Evolutionary conservation across 30 jellyfish, hydroid and myxozoan genomes (phyloP).

Genomic region (Rhopilema esculentum): DNA sequence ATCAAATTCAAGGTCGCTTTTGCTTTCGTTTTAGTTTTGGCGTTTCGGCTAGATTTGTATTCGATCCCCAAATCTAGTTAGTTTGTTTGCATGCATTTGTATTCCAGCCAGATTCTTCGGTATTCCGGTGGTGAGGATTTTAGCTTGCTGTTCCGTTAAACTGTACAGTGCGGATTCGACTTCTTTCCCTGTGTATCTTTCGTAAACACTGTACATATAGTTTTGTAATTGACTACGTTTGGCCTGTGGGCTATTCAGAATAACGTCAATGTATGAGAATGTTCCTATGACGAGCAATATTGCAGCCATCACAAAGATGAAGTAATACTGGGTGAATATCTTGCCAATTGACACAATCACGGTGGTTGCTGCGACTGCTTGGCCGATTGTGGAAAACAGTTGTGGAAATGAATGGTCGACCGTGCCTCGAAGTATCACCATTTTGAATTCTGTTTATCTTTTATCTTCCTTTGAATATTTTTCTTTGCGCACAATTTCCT

Average conservation of each 20-base stretch:
- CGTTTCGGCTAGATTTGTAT: constrained; percentile 25
- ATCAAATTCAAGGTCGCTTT: not conserved
- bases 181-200: constrained; percentile 4
- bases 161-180: constrained; percentile 53
- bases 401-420: constrained; percentile 48
- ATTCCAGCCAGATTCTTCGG: constrained; percentile 19
- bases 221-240: constrained; percentile 41
- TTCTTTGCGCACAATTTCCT: too few species aligned
- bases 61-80: constrained; percentile 12
- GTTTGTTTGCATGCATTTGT: too few species aligned
- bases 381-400: constrained; percentile 39
- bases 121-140: constrained; percentile 25
- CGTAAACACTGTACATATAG: constrained; percentile 38
- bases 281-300: constrained; percentile 12
- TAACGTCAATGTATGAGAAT: constrained; percentile 41
- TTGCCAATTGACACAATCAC: constrained; percentile 65
- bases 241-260: constrained; percentile 24
- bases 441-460: not conserved
- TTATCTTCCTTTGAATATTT: too few species aligned
- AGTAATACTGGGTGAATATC: constrained; percentile 34
- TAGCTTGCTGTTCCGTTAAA: constrained; percentile 38
- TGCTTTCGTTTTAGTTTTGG: constrained; percentile 26
- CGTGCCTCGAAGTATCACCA: not conserved
- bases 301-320: constrained; percentile 18
- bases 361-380: constrained; percentile 59